phyloP scores from a whole-genome alignment of 2,113 vertebrate genomes.

The Paramormyrops kingsleyae region DNA sequence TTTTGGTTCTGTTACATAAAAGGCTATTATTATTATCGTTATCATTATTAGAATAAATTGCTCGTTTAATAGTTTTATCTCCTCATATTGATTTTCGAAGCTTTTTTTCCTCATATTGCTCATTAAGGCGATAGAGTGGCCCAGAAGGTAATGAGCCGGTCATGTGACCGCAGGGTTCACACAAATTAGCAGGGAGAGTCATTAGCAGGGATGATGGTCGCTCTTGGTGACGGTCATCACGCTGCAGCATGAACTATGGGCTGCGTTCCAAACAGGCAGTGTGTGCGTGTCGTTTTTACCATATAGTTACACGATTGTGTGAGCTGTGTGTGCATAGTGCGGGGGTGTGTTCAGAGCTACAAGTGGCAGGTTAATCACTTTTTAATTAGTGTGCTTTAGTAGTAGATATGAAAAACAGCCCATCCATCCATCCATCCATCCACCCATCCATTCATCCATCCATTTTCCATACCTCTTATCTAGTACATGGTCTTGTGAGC shows the following conservation, averaged over 20 bases:
- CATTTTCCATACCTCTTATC: not conserved
- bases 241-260: not conserved
- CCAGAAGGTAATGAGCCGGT: not conserved
- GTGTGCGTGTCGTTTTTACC: not conserved
- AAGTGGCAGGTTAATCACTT: not conserved
- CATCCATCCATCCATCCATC: not conserved
- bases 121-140: not conserved
- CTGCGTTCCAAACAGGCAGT: not conserved
- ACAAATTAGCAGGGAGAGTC: not conserved
- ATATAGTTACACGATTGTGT: not conserved
- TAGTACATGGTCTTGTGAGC: not conserved
- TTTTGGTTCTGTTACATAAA: not conserved
- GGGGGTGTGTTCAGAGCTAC: not conserved
- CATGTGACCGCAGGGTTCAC: not conserved
- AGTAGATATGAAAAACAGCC: not conserved
- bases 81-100: not conserved
- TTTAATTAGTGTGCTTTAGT: not conserved
- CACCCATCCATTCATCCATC: not conserved
- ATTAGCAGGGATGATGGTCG: not conserved
- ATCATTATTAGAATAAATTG: not conserved
- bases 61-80: not conserved
- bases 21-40: not conserved
- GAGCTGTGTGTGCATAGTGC: not conserved
- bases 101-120: not conserved
- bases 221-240: not conserved